Conservation (phyloP, 2,113 vertebrate species). For the Nansenia antarctica region DNA sequence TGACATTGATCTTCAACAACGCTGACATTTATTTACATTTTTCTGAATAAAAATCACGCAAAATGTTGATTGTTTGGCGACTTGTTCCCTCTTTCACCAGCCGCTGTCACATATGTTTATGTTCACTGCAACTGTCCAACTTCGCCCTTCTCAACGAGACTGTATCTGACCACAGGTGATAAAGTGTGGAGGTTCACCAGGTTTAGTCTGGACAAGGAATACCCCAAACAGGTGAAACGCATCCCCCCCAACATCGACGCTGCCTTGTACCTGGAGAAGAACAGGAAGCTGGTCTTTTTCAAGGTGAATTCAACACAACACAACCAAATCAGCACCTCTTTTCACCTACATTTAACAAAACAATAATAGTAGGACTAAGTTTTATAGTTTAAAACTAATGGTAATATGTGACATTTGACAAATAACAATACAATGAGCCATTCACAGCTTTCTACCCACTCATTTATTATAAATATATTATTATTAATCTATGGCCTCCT, state of each 20-base stretch:
- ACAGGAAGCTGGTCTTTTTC: conserved; percentile 86
- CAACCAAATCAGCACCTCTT: not conserved
- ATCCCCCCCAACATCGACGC: conserved; percentile 80
- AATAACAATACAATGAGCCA: not conserved
- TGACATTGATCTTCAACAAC: too few species aligned
- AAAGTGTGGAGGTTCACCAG: conserved; percentile 82
- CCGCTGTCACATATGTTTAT: too few species aligned
- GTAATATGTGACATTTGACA: not conserved
- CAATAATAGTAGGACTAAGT: not conserved
- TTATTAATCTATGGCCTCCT: too few species aligned
- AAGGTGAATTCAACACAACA: conserved; percentile 74
- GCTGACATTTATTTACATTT: too few species aligned
- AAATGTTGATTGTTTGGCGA: too few species aligned
- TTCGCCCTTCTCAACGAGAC: not conserved
- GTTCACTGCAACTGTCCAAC: not conserved
- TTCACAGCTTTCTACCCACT: not conserved
- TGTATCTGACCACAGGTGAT: conserved; percentile 66
- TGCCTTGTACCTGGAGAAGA: conserved; percentile 82
- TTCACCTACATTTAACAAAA: not conserved
- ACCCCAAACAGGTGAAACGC: conserved; percentile 79
- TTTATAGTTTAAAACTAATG: not conserved
- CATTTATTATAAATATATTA: not conserved
- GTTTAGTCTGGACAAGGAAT: conserved; percentile 79
- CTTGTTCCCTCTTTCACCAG: too few species aligned
- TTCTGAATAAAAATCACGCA: too few species aligned